Evolutionary conservation across 2,888 invertebrate species (phyloP), one percentile per base, ranked within the genome.

Genomic region (Cephus runcator): DNA sequence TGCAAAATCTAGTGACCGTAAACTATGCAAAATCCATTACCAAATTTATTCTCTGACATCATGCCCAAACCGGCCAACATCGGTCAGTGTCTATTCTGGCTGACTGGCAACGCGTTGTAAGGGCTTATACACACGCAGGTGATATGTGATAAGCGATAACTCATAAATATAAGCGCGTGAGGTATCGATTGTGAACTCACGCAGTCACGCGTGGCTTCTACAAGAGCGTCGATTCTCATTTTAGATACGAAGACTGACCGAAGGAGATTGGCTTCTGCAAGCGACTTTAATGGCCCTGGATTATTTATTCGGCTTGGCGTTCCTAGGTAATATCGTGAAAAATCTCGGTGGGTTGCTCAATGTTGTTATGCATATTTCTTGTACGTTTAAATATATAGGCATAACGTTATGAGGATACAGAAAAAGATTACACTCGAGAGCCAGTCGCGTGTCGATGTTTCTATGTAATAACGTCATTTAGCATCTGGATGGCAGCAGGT

Each of bases 151-250:
- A 56, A 75, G 68, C 81, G 79, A 80, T 76, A 79, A 80, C 76
- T 84, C 82, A 79, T 82, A 83, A 85, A 85, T 83, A 79, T 75
- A 73, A 74, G 75, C 73, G 12, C 15, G 34, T 56, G 35, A 3
- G 75, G 74, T 83, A 84, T 83, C 81, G 83, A 85, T 84, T 81
- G 82, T 82, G 12, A 80, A 80, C 79, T 83, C 82, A 80, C 82
- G 78, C 69, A 69, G 31, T 40, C 71, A 34, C 71, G 34, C 71
- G 71, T 56, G 23, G 56, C 31, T 23, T 69, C 9, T 68, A 77
- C 40, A 30, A 75, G 79, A 75, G 40, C 34, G 74, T 83, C 81
- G 83, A 86, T 87, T 86, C 86, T 85, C 85, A 87, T 88, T 85
- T 87, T 81, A 82, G 84, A 86, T 86, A 85, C 77, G 77, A 56